phyloP scores from a whole-genome alignment of 2,888 invertebrate genomes.

The Drosophila planitibia region DNA sequence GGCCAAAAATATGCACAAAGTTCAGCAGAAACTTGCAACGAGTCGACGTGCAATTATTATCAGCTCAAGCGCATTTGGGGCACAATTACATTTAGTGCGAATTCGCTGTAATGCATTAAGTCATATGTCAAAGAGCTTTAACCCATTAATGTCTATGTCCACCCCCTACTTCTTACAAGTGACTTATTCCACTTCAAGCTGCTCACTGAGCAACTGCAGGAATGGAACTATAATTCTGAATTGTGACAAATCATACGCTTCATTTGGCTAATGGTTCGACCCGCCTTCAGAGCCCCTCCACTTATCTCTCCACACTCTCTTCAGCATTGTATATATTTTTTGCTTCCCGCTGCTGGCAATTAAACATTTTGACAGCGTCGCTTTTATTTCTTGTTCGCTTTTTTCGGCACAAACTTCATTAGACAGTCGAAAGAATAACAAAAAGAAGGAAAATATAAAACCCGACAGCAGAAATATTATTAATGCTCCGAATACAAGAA shows the following conservation, averaged over 20 bases:
- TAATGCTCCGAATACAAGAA: constrained; percentile 64
- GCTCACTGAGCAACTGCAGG: constrained; percentile 33
- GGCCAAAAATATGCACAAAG: constrained; percentile 67
- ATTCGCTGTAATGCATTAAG: constrained; percentile 45
- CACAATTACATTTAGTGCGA: constrained; percentile 27
- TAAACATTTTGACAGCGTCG: constrained; percentile 65
- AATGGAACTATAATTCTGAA: constrained; percentile 42
- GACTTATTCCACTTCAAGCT: constrained; percentile 3
- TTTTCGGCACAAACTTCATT: constrained; percentile 65
- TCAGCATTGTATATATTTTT: constrained; percentile 1
- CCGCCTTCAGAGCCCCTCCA: background rate
- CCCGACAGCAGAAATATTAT: constrained; percentile 61
- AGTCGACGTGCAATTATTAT: constrained; percentile 61
- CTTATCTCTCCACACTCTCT: background rate
- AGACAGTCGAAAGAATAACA: constrained; percentile 37
- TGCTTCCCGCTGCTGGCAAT: constrained; percentile 53
- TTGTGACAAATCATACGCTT: constrained; percentile 73
- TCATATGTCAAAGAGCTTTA: constrained; percentile 49
- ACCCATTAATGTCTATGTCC: constrained; percentile 39
- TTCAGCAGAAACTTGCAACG: constrained; percentile 56
- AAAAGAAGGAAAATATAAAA: constrained; percentile 6
- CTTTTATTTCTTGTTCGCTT: constrained; percentile 36
- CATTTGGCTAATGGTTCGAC: constrained; percentile 64
- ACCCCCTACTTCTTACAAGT: background rate
- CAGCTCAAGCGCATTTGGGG: constrained; percentile 58